phyloP scores from a whole-genome alignment of 2,888 invertebrate species.

The Acheta domesticus region DNA sequence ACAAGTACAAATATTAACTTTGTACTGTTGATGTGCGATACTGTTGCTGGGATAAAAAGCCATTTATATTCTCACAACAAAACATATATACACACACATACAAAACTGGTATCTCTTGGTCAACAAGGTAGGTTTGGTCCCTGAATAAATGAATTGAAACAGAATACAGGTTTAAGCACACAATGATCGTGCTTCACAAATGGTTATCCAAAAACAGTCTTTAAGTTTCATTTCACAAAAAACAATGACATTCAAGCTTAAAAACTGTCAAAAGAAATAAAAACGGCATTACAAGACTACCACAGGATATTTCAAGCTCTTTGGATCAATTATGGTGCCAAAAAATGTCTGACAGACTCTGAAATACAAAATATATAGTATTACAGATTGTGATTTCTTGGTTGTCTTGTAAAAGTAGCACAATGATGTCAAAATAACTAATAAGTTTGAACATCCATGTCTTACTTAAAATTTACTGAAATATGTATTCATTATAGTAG shows the following conservation, averaged over 20 bases:
- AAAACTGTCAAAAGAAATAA: not conserved
- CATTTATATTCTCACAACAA: not conserved
- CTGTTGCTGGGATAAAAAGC: not conserved
- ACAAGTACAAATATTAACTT: not conserved
- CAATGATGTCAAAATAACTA: not conserved
- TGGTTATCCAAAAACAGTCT: not conserved
- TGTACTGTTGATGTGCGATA: slow-evolving; percentile 6
- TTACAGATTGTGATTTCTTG: no score
- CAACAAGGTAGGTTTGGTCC: not conserved
- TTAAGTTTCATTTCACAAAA: not conserved
- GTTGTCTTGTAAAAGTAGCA: no score
- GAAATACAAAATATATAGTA: no score
- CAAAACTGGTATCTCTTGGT: slow-evolving; percentile 2
- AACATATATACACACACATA: not conserved
- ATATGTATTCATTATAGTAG: not conserved
- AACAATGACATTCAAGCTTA: slow-evolving; percentile 8
- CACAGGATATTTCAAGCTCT: no score
- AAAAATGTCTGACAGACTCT: no score
- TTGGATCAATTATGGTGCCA: no score
- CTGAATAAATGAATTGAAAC: not conserved
- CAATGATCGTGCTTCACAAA: not conserved
- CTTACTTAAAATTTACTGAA: not conserved
- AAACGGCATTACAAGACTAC: no score
- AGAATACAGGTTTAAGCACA: not conserved
- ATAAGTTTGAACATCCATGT: not conserved